These are phyloP conservation scores for Incurvaria masculella DNA, from an alignment of 2,888 invertebrate species.

Conservation along the genomic window DNA sequence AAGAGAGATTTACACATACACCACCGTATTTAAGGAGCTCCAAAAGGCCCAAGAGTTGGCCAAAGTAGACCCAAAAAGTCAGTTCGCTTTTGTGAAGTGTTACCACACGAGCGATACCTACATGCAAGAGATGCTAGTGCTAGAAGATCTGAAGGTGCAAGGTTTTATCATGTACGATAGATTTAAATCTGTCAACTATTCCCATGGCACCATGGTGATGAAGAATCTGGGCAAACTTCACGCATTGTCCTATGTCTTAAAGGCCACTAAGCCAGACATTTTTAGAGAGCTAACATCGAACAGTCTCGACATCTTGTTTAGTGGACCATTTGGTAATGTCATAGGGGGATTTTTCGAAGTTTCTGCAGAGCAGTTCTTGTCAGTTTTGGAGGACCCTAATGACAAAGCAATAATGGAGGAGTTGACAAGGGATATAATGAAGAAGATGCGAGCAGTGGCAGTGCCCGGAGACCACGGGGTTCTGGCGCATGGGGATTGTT, in stretches of 20 bases:
- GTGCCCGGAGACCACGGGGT: slow-evolving; percentile 23
- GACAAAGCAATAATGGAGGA: background rate
- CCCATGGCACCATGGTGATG: slow-evolving; percentile 13
- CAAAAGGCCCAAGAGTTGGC: slow-evolving; percentile 1
- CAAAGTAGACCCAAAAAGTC: background rate
- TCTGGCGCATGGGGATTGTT: slow-evolving; percentile 40
- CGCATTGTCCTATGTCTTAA: slow-evolving; percentile 18
- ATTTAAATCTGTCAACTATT: slow-evolving; percentile 9
- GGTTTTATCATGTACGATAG: slow-evolving; percentile 13
- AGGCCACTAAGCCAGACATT: slow-evolving; percentile 9
- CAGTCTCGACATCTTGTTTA: background rate
- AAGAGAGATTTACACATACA: slow-evolving; percentile 8
- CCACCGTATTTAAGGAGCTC: slow-evolving; percentile 5
- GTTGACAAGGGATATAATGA: background rate
- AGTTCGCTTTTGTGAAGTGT: slow-evolving; percentile 5
- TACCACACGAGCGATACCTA: slow-evolving; percentile 1
- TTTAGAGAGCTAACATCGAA: slow-evolving; percentile 9
- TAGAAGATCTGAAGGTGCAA: slow-evolving; percentile 14
- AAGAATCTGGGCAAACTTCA: slow-evolving; percentile 17
- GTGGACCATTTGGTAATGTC: background rate
- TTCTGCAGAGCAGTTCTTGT: background rate
- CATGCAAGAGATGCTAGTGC: slow-evolving; percentile 12
- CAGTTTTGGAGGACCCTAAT: background rate
- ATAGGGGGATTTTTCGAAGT: background rate
- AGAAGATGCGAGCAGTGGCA: slow-evolving; percentile 12